Evolutionary conservation across 2,888 invertebrate species (phyloP), one percentile per base, ranked within the genome.

Genomic region (Mimachlamys varia): DNA sequence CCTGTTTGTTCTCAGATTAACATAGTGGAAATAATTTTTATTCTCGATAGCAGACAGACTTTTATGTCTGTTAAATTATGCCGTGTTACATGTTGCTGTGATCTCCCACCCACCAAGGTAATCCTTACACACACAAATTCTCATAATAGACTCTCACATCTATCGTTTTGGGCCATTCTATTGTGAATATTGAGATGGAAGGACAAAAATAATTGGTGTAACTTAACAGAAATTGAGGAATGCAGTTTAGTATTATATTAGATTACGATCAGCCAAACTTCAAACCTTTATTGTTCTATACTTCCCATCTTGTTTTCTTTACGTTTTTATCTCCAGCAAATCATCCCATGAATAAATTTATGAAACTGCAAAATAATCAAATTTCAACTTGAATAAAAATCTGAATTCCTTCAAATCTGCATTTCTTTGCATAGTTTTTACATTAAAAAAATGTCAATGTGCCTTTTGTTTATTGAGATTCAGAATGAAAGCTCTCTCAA

Each of bases 181-280:
- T 76, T 76, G 76, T 33, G 33, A 76, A 76, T n/a, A 76, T 10
- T 3, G 76, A 22, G 76, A 76, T 10, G 13, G 33, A 27, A 33
- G 22, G 76, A 76, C 2, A 76, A 15, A 76, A 33, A 76, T 33
- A 76, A 33, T 76, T 76, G 76, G 33, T 76, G 76, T 33, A 76
- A 76, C 13, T 76, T 76, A 27, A 76, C 76, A 76, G 33, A 76
- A 76, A 76, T 76, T 76, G 76, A 76, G 76, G 76, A 76, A 76
- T 76, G 76, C 76, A 76, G 76, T 33, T n/a, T 22, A 76, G 76
- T 22, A 76, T 76, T 10, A 33, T 33, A 76, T 76, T 33, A 76
- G 76, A 76, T 76, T 76, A 76, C 27, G 33, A 76, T 76, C 76
- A 33, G 15, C 12, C 33, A 27, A 27, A 76, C 76, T 76, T 62